Base-by-base conservation (phyloP, 2,888 invertebrate genomes). In the Lissonota sp. region DNA sequence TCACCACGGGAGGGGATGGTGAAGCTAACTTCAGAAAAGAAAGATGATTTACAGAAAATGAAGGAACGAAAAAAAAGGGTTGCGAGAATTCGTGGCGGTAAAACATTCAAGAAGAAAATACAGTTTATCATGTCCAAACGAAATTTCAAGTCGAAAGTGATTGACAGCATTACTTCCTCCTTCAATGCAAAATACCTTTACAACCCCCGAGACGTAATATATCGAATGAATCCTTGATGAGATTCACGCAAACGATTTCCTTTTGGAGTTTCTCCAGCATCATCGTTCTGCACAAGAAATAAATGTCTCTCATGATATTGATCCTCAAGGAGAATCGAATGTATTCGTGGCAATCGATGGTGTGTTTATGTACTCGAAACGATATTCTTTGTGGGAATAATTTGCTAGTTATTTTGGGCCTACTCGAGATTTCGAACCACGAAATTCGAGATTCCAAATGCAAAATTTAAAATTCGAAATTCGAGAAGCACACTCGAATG, bases 1-100 rank as follows among this genome's bases (percentile, higher is more conserved):
- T 73, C 72, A 66, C 58, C 70, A 53, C 60, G 72, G 80, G 77
- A 63, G 73, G 64, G 62, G 73, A 75, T 67, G 76, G 80, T 76
- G 82, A 58, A 67, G 46, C 67, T 12, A 57, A 26, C 67, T 57
- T 57, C 14, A 42, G 46, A 63, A 69, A 73, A 49, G 26, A 53
- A 57, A 55, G 49, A 58, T 51, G 49, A 40, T 16, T 42, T 12
- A 12, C 4, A 1, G 10, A 8, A 7, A 10, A 57, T n/a, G 14
- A 53, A 53, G 6, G 44, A 1, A 44, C 44, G 44, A 44, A 10
- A 44, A 42, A 5, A 42, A 44, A 44, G 7, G 7, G 4, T 8
- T 6, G 10, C 44, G 44, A 44, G 44, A 44, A 44, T 26, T 26
- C 26, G 26, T 26, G 26, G 26, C 3, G 26, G 26, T 26, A 3